Evolutionary conservation across 1,140 invertebrate species (phyloP).

Genomic region (Orchesella cincta): DNA sequence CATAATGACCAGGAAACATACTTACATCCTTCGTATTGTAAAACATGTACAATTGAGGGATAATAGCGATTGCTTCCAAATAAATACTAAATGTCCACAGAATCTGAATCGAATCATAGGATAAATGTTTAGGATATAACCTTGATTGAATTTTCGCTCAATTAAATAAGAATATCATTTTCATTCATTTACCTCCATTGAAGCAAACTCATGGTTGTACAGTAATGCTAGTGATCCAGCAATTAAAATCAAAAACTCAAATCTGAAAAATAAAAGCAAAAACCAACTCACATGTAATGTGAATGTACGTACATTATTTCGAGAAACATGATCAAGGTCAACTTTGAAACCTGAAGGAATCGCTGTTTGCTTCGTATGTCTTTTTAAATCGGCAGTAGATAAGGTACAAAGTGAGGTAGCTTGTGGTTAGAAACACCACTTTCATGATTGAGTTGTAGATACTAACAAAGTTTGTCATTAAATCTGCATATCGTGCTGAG

Average conservation of each 20-base stretch:
- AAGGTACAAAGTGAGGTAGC: slow-evolving; percentile 64
- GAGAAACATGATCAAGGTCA: not conserved
- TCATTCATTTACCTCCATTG: slow-evolving; percentile 60
- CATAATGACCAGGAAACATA: slow-evolving; percentile 69
- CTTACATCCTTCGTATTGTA: slow-evolving; percentile 69
- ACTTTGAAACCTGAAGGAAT: slow-evolving; percentile 58
- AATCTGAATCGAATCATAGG: slow-evolving; percentile 54
- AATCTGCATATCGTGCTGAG: slow-evolving; percentile 65
- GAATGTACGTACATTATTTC: not conserved
- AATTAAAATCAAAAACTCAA: slow-evolving; percentile 66
- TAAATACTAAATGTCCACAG: slow-evolving; percentile 73
- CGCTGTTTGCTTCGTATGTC: slow-evolving; percentile 65
- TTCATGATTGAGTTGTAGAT: slow-evolving; percentile 70
- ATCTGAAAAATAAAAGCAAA: no score
- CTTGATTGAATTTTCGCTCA: not conserved
- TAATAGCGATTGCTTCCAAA: slow-evolving; percentile 68
- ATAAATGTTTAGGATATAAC: not conserved
- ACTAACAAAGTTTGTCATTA: slow-evolving; percentile 67
- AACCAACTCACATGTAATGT: no score
- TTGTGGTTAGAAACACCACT: slow-evolving; percentile 64
- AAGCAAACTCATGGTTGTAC: slow-evolving; percentile 66
- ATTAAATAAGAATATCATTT: not conserved
- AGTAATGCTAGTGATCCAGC: slow-evolving; percentile 62
- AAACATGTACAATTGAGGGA: slow-evolving; percentile 70
- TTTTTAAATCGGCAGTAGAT: slow-evolving; percentile 67